Percentiles rank a stretch among this genome's conserved stretches.
phyloP scores from a whole-genome alignment of 53 echinoderm and acorn worm genomes.

The Astropecten irregularis region DNA sequence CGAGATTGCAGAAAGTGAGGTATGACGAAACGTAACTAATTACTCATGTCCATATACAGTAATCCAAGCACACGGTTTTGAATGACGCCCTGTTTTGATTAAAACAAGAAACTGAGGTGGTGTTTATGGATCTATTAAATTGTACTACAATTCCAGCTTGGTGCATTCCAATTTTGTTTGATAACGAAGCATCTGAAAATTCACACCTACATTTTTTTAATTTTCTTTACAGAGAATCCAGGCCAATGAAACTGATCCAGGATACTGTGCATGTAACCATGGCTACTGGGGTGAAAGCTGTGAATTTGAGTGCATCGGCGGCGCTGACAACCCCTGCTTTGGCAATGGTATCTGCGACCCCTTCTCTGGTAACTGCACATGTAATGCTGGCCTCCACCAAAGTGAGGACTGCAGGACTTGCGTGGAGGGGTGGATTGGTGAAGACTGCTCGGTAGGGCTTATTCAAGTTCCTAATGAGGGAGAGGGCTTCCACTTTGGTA shows the following conservation, averaged over 20 bases:
- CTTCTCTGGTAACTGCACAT: constrained; percentile 71
- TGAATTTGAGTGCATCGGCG: constrained; percentile 82
- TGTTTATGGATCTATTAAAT: too few species aligned
- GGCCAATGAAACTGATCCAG: constrained; percentile 65
- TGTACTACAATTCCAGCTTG: too few species aligned
- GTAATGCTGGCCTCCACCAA: constrained; percentile 57
- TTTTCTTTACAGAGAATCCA: constrained; percentile 25
- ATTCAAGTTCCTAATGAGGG: constrained; percentile 20
- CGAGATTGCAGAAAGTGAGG: constrained; percentile 66
- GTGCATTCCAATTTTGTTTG: too few species aligned
- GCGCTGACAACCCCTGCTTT: constrained; percentile 72
- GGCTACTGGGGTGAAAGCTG: constrained; percentile 92
- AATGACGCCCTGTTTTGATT: too few species aligned
- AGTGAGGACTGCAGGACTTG: constrained; percentile 73
- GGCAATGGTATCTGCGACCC: constrained; percentile 80
- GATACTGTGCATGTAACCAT: constrained; percentile 72
- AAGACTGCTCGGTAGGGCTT: constrained; percentile 77
- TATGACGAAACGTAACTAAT: constrained; percentile 35
- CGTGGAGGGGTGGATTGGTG: constrained; percentile 68
- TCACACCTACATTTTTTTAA: not conserved
- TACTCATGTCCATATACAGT: too few species aligned
- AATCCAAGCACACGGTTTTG: too few species aligned
- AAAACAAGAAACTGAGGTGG: too few species aligned
- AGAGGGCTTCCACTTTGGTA: constrained; percentile 53
- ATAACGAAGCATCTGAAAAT: too few species aligned